Conservation (phyloP, 2,888 invertebrate species). For the Sarcophaga variegata region DNA sequence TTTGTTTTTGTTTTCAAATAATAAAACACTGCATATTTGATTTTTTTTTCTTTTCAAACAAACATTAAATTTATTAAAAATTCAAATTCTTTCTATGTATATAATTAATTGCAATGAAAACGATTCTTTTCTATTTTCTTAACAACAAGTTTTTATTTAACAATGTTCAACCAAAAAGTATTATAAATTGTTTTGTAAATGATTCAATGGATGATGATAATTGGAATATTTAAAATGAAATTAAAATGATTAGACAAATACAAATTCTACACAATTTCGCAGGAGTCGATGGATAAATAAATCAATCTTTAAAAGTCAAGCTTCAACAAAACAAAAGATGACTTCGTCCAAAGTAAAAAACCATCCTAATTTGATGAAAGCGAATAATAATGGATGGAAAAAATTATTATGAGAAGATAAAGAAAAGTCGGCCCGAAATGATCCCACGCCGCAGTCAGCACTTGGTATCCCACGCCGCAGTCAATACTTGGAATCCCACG, state of each 20-base stretch:
- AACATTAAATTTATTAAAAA: slow-evolving; percentile 1
- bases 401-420: slow-evolving; percentile 23
- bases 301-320: not conserved
- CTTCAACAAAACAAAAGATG: not conserved
- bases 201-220: slow-evolving; percentile 26
- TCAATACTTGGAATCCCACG: slow-evolving; percentile 66
- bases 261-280: slow-evolving; percentile 56
- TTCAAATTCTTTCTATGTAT: not conserved
- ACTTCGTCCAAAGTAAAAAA: slow-evolving; percentile 33
- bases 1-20: slow-evolving; percentile 13
- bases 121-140: slow-evolving; percentile 27
- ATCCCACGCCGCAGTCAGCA: slow-evolving; percentile 65
- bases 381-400: slow-evolving; percentile 48
- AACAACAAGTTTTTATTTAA: slow-evolving; percentile 59
- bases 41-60: slow-evolving; percentile 24
- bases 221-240: slow-evolving; percentile 23
- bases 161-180: not conserved
- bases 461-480: slow-evolving; percentile 64
- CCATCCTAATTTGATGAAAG: slow-evolving; percentile 48
- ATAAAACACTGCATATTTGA: slow-evolving; percentile 21
- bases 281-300: not conserved
- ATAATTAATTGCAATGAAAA: slow-evolving; percentile 39
- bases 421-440: not conserved
- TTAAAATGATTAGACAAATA: slow-evolving; percentile 12
- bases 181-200: slow-evolving; percentile 17